A percentile compares a stretch with the other conserved stretches of the same genome.
Evolutionary conservation across 2,888 invertebrate species (phyloP).

Genomic region (Drosophila austrosaltans): DNA sequence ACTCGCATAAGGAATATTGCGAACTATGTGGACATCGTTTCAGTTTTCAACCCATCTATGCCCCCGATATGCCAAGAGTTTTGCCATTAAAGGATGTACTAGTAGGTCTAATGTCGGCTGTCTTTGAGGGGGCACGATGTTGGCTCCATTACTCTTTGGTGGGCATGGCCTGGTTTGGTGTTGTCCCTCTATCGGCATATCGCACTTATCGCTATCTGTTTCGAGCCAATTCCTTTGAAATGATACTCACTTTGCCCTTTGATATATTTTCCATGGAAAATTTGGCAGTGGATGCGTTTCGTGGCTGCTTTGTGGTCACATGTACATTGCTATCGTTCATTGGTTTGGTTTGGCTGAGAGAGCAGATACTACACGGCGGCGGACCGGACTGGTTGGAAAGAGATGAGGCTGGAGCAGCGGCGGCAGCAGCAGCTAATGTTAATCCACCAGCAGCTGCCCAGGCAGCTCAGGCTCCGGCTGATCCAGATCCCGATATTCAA

Average conservation of each 20-base stretch:
- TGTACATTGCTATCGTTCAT: constrained; percentile 98
- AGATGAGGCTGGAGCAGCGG: constrained; percentile 84
- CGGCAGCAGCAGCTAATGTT: constrained; percentile 43
- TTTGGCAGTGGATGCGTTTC: constrained; percentile 95
- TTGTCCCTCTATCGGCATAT: constrained; percentile 98
- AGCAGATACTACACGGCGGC: constrained; percentile 98
- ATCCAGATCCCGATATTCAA: constrained; percentile 50
- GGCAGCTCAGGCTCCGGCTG: constrained; percentile 81
- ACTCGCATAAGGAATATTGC: constrained; percentile 99
- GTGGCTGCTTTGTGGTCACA: constrained; percentile 98
- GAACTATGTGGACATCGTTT: constrained; percentile 99
- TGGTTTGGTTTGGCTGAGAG: constrained; percentile 97
- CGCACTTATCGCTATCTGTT: constrained; percentile 97
- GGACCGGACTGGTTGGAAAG: constrained; percentile 97
- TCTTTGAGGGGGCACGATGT: constrained; percentile 96
- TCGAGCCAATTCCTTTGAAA: constrained; percentile 92
- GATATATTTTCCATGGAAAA: constrained; percentile 97
- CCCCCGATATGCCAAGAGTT: constrained; percentile 99
- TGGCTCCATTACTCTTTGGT: constrained; percentile 99
- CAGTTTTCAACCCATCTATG: constrained; percentile 99
- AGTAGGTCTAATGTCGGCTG: constrained; percentile 93
- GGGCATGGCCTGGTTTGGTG: constrained; percentile 97
- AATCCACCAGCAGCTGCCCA: constrained; percentile 67
- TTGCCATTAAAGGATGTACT: constrained; percentile 96
- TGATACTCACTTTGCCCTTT: constrained; percentile 93